These are phyloP conservation scores for Machaerirhynchus nigripectus DNA, from an alignment of 2,113 vertebrate species.

Conservation along the genomic window DNA sequence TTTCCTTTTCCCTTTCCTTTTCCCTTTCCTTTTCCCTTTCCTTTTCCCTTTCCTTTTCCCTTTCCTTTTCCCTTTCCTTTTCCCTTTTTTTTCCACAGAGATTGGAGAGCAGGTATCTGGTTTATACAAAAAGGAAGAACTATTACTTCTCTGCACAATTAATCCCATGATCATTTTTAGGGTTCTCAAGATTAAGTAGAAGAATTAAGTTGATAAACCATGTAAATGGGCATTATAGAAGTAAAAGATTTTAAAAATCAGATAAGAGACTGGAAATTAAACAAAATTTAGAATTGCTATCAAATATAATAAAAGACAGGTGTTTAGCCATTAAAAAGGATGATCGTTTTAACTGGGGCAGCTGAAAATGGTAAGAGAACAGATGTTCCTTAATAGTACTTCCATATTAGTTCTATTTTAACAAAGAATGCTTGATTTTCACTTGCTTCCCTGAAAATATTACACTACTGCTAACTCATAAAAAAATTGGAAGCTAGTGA, in stretches of 20 bases:
- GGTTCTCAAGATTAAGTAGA: conserved; percentile 56
- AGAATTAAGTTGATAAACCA: conserved; percentile 56
- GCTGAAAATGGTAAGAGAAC: conserved; percentile 45
- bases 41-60: background rate
- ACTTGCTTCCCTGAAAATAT: conserved; percentile 11
- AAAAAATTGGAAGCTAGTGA: background rate
- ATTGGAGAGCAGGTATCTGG: conserved; percentile 7
- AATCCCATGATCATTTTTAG: conserved; percentile 57
- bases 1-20: no score
- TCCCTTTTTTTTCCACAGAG: background rate
- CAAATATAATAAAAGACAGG: conserved; percentile 67
- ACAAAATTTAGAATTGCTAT: conserved; percentile 50
- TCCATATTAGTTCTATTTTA: conserved; percentile 1
- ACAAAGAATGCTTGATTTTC: conserved; percentile 36
- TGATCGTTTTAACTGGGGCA: conserved; percentile 25
- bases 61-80: no score
- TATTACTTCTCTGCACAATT: conserved; percentile 53
- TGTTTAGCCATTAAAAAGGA: conserved; percentile 59
- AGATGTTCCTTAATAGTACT: conserved; percentile 56
- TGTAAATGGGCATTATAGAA: conserved; percentile 50
- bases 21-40: no score
- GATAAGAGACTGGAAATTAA: conserved; percentile 13
- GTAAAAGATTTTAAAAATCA: conserved; percentile 28
- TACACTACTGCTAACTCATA: background rate
- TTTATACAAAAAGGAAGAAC: conserved; percentile 26